A percentile compares a stretch with the other conserved stretches of the same genome.
Evolutionary conservation across 2,888 invertebrate species (phyloP).

Genomic region (Tigriopus californicus): DNA sequence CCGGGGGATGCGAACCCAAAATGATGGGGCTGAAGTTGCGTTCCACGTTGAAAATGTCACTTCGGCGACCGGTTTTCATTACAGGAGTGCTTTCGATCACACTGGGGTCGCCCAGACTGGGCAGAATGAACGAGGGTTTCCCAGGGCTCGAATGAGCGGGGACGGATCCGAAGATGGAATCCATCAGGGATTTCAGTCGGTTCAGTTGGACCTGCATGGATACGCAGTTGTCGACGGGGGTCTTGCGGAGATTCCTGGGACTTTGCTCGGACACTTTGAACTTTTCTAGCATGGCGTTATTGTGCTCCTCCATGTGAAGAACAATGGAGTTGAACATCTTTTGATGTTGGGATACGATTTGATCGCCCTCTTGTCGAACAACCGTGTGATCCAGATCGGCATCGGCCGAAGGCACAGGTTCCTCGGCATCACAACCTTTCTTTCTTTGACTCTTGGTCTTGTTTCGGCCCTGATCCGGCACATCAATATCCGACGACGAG

Average conservation of each 20-base stretch:
- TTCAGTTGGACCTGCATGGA: background rate
- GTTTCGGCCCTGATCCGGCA: background rate
- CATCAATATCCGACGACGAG: background rate
- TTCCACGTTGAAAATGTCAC: background rate
- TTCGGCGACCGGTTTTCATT: background rate
- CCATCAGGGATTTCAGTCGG: background rate
- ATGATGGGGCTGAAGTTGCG: background rate
- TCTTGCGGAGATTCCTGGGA: background rate
- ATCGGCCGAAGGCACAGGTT: background rate
- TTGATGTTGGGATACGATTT: background rate
- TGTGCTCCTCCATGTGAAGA: background rate
- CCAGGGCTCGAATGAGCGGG: background rate
- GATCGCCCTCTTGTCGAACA: background rate
- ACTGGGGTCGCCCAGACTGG: background rate
- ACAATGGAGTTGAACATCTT: slow-evolving; percentile 3
- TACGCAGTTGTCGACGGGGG: background rate
- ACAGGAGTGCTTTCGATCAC: background rate
- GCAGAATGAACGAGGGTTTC: background rate
- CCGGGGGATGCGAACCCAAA: too few species aligned
- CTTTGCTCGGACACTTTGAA: background rate
- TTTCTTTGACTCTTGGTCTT: background rate
- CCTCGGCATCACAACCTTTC: background rate
- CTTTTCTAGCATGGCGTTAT: background rate
- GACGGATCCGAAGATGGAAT: background rate
- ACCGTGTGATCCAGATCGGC: background rate